Evolutionary conservation across 2,888 invertebrate species (phyloP).

Genomic region (Zootermopsis nevadensis): DNA sequence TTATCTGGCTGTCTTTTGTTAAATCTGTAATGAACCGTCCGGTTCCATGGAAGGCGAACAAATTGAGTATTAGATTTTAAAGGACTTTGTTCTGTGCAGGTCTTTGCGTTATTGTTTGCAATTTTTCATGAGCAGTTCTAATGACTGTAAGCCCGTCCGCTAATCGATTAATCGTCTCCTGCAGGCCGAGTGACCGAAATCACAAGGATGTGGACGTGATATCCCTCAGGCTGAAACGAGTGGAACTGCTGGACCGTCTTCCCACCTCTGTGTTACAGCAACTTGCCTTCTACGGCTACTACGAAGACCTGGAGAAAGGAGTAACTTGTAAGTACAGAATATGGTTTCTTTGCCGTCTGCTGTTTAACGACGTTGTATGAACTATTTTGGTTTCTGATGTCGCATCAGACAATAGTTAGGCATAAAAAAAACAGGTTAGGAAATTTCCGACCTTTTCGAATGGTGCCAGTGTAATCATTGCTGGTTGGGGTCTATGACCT

Average conservation of each 20-base stretch:
- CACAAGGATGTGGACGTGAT: slow-evolving; percentile 79
- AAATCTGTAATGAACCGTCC: no score
- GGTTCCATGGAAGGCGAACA: no score
- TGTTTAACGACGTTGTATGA: no score
- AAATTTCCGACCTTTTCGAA: no score
- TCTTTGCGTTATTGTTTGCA: not conserved
- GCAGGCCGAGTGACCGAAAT: slow-evolving; percentile 77
- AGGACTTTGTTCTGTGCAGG: not conserved
- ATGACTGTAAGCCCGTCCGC: not conserved
- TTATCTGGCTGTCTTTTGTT: no score
- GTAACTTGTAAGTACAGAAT: slow-evolving; percentile 75
- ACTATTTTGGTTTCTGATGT: no score
- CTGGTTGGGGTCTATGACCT: no score
- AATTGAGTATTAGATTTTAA: no score
- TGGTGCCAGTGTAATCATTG: no score
- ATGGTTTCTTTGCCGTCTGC: no score
- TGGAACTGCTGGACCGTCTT: slow-evolving; percentile 72
- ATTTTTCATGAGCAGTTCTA: not conserved
- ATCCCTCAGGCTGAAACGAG: slow-evolving; percentile 72
- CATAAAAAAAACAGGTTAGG: no score
- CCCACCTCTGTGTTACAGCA: slow-evolving; percentile 79
- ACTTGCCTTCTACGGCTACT: slow-evolving; percentile 79
- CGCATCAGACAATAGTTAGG: no score
- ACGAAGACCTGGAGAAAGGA: slow-evolving; percentile 81
- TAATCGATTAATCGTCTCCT: not conserved